Conservation (phyloP, 2,888 invertebrate genomes). For the Caradrina clavipalpis region DNA sequence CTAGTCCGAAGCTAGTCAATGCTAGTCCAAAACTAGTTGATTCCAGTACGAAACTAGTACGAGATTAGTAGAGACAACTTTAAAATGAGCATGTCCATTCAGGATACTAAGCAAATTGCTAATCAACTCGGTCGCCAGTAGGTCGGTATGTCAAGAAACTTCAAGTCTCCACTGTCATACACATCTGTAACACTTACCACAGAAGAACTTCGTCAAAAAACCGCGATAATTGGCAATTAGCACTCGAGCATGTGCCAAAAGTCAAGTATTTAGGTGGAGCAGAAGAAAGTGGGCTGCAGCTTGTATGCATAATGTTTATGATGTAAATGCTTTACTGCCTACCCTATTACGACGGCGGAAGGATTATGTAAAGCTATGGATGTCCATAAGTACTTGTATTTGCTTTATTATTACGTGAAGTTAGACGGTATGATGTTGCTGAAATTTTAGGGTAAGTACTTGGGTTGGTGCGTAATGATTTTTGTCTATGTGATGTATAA, state of each 20-base stretch:
- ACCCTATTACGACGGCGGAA: slow-evolving; percentile 41
- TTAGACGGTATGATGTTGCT: slow-evolving; percentile 16
- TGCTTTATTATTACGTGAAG: slow-evolving; percentile 31
- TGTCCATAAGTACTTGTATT: slow-evolving; percentile 11
- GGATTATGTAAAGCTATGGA: slow-evolving; percentile 46
- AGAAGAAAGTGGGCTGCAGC: slow-evolving; percentile 41
- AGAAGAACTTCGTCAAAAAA: slow-evolving; percentile 17
- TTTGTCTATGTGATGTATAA: neutral
- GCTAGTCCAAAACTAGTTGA: too few species aligned
- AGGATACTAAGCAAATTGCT: neutral
- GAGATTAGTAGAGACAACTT: too few species aligned
- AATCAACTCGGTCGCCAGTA: neutral
- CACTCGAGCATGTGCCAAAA: slow-evolving; percentile 29
- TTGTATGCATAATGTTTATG: slow-evolving; percentile 28
- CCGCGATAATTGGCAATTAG: slow-evolving; percentile 33
- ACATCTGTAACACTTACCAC: slow-evolving; percentile 2
- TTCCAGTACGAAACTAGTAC: too few species aligned
- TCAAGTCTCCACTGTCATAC: neutral
- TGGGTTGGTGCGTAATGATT: neutral
- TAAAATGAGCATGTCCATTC: too few species aligned
- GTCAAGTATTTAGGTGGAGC: slow-evolving; percentile 32
- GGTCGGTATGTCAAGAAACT: slow-evolving; percentile 2
- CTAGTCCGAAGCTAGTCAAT: too few species aligned
- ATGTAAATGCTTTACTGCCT: slow-evolving; percentile 42
- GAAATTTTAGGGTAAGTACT: neutral